Evolutionary conservation across 2,888 invertebrate genomes (phyloP), one percentile per base, ranked within the genome.

Genomic region (Drosophila birchii): DNA sequence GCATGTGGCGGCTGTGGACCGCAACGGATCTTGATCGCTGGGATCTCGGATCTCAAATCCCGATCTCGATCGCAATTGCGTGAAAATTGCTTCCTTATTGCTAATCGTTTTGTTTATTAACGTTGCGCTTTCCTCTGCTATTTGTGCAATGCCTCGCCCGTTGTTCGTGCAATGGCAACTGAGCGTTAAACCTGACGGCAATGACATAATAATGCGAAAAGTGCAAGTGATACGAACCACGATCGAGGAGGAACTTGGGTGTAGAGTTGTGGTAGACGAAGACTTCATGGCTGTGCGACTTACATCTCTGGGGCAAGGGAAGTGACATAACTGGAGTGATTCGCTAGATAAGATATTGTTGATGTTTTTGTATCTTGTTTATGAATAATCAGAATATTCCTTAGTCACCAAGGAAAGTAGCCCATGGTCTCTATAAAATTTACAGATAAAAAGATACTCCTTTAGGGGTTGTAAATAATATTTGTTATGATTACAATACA

Each of bases 81-180:
- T 86, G 75, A 70, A 88, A 86, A 79, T 55, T 53, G 72, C 78
- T 84, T 84, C 88, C 84, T 88, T 78, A 82, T 88, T 85, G 83
- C 68, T 75, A 68, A 74, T 75, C 74, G 75, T 75, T 74, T 67
- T 72, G 81, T 74, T 77, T 75, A 49, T 56, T 68, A 76, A 54
- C 49, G 53, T 41, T 41, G 51, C 68, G 60, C 61, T 57, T 57
- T 62, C 49, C 51, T 56, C 64, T 60, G 64, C 34, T 34, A 57
- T 63, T 70, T 62, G 55, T 62, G 71, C 68, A 69, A 69, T 68
- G 68, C n/a, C 68, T 55, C 11, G 39, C 45, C 68, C 45, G 61
- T 57, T 70, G 69, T 34, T 58, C 44, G 56, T 18, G 51, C 57
- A 49, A 63, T 70, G 74, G 41, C 70, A 71, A 60, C 75, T 64